Evolutionary conservation across 1,140 invertebrate species (phyloP).

Genomic region (Globodera rostochiensis): DNA sequence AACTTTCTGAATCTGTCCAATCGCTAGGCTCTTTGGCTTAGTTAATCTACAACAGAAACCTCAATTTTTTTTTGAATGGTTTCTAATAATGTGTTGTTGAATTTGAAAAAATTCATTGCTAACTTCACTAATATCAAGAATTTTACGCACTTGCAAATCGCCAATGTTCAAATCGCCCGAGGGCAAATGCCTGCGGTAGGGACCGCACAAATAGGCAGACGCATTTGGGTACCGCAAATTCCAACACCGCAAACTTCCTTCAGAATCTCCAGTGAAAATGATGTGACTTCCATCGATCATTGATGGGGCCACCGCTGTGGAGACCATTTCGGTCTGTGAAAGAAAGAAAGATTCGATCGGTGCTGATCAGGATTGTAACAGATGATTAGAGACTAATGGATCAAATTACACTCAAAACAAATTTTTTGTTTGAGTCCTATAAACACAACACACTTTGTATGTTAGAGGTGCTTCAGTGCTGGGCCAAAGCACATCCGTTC

Average conservation of each 20-base stretch:
- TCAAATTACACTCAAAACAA: not conserved
- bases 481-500: constrained; percentile 51
- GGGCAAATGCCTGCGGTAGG: constrained; percentile 49
- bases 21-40: not conserved
- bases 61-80: not conserved
- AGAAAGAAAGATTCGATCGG: not conserved
- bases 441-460: constrained; percentile 38
- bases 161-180: constrained; percentile 18
- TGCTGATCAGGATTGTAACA: not conserved
- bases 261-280: constrained; percentile 56
- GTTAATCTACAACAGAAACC: not conserved
- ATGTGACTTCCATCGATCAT: constrained; percentile 6
- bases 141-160: constrained; percentile 15
- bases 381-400: not conserved
- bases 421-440: not conserved
- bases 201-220: constrained; percentile 51
- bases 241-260: constrained; percentile 52
- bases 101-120: not conserved
- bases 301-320: constrained; percentile 4
- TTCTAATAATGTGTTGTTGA: too few species aligned
- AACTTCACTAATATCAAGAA: not conserved
- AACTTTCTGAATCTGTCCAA: not conserved
- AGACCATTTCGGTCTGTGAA: constrained; percentile 8
- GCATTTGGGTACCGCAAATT: constrained; percentile 43
- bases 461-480: constrained; percentile 33